phyloP scores from a whole-genome alignment of 2,888 invertebrate genomes.

The Ormyrus nitidulus region DNA sequence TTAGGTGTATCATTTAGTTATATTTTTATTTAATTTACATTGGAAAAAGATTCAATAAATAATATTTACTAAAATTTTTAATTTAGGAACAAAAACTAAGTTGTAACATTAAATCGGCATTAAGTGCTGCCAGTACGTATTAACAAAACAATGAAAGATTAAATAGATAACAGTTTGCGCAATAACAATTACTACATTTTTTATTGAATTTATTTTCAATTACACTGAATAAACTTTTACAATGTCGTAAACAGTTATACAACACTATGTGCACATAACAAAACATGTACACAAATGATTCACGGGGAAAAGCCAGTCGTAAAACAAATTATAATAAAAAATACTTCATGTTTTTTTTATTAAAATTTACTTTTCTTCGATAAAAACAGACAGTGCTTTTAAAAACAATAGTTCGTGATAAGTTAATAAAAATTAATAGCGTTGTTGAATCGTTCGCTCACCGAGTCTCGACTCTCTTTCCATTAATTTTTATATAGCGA shows the following conservation, averaged over 20 bases:
- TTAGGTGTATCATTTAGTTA: not conserved
- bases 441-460: slow-evolving; percentile 13
- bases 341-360: not conserved
- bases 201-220: slow-evolving; percentile 23
- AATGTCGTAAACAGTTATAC: slow-evolving; percentile 13
- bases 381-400: not conserved
- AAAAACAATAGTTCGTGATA: not conserved
- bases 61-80: not conserved
- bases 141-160: not conserved
- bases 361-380: slow-evolving; percentile 12
- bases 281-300: slow-evolving; percentile 2
- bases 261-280: not conserved
- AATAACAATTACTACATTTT: not conserved
- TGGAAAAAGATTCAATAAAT: slow-evolving; percentile 31
- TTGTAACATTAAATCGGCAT: too few species aligned
- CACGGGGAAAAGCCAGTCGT: not conserved
- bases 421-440: not conserved
- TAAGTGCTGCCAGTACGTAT: not conserved
- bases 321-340: not conserved
- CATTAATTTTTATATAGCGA: slow-evolving; percentile 34
- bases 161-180: not conserved
- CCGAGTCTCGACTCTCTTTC: slow-evolving; percentile 39
- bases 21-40: slow-evolving; percentile 8
- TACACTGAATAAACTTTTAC: not conserved
- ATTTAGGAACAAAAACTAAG: too few species aligned